A percentile compares a stretch with the other conserved stretches of the same genome.
phyloP scores from a whole-genome alignment of 2,888 invertebrate species.

The Rhabditoides inermis region DNA sequence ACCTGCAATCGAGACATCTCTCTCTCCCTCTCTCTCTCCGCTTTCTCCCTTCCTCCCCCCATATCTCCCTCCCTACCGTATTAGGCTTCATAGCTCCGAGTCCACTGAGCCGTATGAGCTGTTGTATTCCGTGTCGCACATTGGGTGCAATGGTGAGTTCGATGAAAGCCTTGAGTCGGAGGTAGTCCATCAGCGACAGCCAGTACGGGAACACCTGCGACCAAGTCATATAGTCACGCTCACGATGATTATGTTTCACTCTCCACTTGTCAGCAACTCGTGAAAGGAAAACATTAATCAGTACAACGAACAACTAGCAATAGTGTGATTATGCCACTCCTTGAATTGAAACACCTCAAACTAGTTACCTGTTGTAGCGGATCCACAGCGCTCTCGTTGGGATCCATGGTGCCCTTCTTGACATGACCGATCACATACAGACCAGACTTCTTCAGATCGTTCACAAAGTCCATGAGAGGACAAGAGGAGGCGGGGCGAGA shows the following conservation, averaged over 20 bases:
- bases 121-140: constrained; percentile 81
- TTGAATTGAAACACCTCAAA: too few species aligned
- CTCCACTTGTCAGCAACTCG: too few species aligned
- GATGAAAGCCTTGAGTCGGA: constrained; percentile 90
- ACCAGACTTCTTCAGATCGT: constrained; percentile 85
- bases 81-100: constrained; percentile 99
- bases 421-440: constrained; percentile 75
- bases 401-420: constrained; percentile 52
- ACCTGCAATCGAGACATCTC: too few species aligned
- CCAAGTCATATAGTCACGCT: too few species aligned
- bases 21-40: too few species aligned
- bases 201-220: constrained; percentile 71
- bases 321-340: too few species aligned
- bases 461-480: constrained; percentile 89
- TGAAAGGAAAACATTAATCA: too few species aligned
- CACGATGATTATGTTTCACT: too few species aligned
- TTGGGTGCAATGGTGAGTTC: constrained; percentile 79
- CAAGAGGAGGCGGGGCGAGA: constrained; percentile 80
- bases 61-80: too few species aligned
- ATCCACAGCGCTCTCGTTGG: constrained; percentile 59
- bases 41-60: too few species aligned
- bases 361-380: constrained; percentile 63
- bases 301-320: too few species aligned
- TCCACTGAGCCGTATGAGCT: constrained; percentile 62
- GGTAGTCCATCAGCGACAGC: constrained; percentile 84